These are phyloP conservation scores for Brachyalestes nurse DNA, from an alignment of 2,797 vertebrate species.

Conservation along the genomic window DNA sequence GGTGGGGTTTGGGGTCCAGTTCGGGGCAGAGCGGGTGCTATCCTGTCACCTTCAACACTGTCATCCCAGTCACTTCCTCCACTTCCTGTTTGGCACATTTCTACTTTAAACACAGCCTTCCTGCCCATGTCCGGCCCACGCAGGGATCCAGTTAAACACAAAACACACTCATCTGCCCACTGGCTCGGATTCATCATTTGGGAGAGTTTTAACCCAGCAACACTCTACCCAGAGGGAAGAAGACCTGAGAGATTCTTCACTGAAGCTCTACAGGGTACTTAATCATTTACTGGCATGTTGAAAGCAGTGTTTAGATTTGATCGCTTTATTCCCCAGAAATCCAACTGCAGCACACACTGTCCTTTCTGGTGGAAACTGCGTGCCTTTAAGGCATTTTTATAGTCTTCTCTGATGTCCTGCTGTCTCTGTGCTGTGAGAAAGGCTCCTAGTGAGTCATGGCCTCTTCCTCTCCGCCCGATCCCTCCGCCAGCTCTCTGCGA, in stretches of 20 bases:
- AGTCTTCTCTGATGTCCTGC: conserved; percentile 21
- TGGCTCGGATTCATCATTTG: neutral
- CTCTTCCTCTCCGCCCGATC: conserved; percentile 34
- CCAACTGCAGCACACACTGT: conserved; percentile 6
- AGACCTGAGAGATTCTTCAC: neutral
- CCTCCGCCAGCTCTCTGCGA: conserved; percentile 39
- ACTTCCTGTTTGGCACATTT: conserved; percentile 65
- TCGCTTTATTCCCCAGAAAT: no score
- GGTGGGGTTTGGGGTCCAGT: conserved; percentile 47
- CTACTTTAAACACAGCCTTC: conserved; percentile 62
- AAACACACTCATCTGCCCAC: conserved; percentile 37
- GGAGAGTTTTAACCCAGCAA: neutral
- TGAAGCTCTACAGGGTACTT: neutral
- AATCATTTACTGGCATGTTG: no score
- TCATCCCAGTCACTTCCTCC: conserved; percentile 65
- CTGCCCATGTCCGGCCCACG: conserved; percentile 41
- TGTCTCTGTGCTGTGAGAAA: conserved; percentile 36
- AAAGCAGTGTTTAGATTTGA: neutral
- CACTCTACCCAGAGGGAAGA: neutral
- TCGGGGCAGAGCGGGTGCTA: conserved; percentile 18
- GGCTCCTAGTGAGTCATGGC: conserved; percentile 22
- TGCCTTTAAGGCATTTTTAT: conserved; percentile 28
- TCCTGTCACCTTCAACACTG: conserved; percentile 54
- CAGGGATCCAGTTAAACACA: neutral
- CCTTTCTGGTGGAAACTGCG: neutral